Percentiles rank a stretch among this genome's conserved stretches.
Evolutionary conservation across 2,888 invertebrate genomes (phyloP).

Genomic region (Heteromyza rotundicornis): DNA sequence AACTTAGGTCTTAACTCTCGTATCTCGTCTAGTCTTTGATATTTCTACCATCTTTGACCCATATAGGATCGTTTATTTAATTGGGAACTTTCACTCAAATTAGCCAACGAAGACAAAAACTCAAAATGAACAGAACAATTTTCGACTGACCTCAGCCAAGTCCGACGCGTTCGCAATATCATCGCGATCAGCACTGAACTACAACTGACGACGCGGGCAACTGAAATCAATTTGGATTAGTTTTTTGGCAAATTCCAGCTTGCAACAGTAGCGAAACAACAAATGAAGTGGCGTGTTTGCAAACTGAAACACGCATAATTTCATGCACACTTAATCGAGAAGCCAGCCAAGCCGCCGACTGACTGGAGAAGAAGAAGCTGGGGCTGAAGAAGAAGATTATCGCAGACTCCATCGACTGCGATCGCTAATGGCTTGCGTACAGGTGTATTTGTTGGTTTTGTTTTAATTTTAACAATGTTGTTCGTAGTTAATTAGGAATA

Average conservation of each 20-base stretch:
- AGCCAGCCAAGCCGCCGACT: slow-evolving; percentile 27
- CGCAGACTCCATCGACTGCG: not conserved
- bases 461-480: too few species aligned
- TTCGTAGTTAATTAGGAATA: slow-evolving; percentile 15
- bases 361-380: slow-evolving; percentile 27
- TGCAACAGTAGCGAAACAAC: slow-evolving; percentile 22
- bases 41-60: not conserved
- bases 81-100: too few species aligned
- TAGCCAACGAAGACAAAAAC: too few species aligned
- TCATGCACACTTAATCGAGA: slow-evolving; percentile 48
- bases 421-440: slow-evolving; percentile 12
- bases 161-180: slow-evolving; percentile 54
- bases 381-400: not conserved
- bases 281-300: slow-evolving; percentile 25
- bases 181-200: slow-evolving; percentile 45
- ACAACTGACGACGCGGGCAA: slow-evolving; percentile 44
- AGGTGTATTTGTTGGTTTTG: too few species aligned
- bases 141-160: slow-evolving; percentile 50
- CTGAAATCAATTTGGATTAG: slow-evolving; percentile 10
- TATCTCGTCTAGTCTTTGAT: too few species aligned
- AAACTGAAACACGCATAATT: slow-evolving; percentile 49
- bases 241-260: slow-evolving; percentile 27
- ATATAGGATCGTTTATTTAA: not conserved
- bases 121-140: not conserved
- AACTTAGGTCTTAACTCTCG: too few species aligned